These are phyloP conservation scores for Brachyptera putata DNA, from an alignment of 2,888 invertebrate species.

Conservation along the genomic window DNA sequence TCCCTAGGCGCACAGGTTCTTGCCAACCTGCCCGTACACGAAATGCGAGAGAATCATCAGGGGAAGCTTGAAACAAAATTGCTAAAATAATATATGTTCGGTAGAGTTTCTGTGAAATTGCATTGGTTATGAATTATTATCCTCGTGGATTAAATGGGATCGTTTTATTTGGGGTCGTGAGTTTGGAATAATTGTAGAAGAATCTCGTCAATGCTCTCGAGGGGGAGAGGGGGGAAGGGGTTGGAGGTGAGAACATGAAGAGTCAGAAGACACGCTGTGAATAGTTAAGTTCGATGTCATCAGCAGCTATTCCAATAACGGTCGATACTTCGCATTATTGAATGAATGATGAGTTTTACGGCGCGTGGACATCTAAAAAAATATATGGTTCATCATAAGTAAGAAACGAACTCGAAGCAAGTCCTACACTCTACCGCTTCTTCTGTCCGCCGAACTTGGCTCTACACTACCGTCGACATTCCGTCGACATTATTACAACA, in stretches of 20 bases:
- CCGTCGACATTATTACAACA: too few relatives aligned
- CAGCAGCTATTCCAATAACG: not conserved
- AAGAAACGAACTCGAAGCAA: too few relatives aligned
- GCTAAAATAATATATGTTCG: conserved; percentile 10
- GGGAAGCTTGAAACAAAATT: conserved; percentile 10
- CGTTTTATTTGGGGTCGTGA: not conserved
- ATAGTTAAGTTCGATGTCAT: conserved; percentile 3
- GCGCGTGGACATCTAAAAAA: too few relatives aligned
- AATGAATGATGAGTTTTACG: too few relatives aligned
- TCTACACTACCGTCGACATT: too few relatives aligned
- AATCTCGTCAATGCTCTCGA: not conserved
- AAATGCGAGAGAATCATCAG: not conserved
- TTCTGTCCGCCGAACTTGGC: too few relatives aligned
- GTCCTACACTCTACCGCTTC: too few relatives aligned
- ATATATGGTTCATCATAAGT: too few relatives aligned
- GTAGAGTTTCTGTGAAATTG: not conserved
- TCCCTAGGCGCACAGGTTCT: conserved; percentile 21
- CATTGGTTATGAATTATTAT: conserved; percentile 11
- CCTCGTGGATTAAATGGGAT: not conserved
- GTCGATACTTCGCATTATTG: conserved; percentile 13
- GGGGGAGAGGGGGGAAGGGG: not conserved
- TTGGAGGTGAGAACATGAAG: not conserved
- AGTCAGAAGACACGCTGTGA: conserved; percentile 6
- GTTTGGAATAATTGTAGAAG: not conserved
- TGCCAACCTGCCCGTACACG: conserved; percentile 22